phyloP scores from a whole-genome alignment of 1,140 invertebrate genomes.

The Laupala kohalensis region DNA sequence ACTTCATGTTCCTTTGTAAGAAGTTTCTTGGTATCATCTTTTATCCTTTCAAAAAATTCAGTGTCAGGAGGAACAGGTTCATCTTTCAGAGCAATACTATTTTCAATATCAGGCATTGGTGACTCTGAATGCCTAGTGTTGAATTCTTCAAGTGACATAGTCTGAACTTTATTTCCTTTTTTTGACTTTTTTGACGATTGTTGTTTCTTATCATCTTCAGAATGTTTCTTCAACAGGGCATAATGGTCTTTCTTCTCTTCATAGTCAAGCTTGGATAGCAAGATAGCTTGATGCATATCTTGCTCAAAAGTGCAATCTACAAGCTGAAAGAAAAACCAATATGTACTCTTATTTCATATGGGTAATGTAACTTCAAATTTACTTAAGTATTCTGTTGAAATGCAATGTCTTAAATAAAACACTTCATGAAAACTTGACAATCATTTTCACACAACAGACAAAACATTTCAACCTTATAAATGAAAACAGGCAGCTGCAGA shows the following conservation, averaged over 20 bases:
- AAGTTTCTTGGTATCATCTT: constrained; percentile 47
- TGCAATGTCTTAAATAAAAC: too few species aligned
- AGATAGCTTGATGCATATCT: constrained; percentile 49
- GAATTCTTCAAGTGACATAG: constrained; percentile 52
- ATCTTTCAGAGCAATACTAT: neutral
- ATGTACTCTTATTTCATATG: too few species aligned
- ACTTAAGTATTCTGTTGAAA: too few species aligned
- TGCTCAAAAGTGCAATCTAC: constrained; percentile 47
- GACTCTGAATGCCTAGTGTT: constrained; percentile 27
- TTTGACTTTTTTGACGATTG: constrained; percentile 38
- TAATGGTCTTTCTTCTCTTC: constrained; percentile 47
- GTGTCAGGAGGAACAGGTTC: constrained; percentile 20
- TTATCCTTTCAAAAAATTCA: constrained; percentile 53
- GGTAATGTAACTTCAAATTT: too few species aligned
- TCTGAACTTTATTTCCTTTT: constrained; percentile 38
- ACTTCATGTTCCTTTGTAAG: constrained; percentile 50
- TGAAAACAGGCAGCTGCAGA: too few species aligned
- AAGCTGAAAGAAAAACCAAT: constrained; percentile 23
- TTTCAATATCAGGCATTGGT: neutral
- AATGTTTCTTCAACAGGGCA: constrained; percentile 30
- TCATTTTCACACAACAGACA: too few species aligned
- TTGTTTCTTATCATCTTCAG: constrained; percentile 31
- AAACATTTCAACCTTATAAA: too few species aligned
- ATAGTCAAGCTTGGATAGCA: constrained; percentile 53
- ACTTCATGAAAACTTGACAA: too few species aligned